Conservation (phyloP, 2,888 invertebrate species). For the Teleiodes luculella region DNA sequence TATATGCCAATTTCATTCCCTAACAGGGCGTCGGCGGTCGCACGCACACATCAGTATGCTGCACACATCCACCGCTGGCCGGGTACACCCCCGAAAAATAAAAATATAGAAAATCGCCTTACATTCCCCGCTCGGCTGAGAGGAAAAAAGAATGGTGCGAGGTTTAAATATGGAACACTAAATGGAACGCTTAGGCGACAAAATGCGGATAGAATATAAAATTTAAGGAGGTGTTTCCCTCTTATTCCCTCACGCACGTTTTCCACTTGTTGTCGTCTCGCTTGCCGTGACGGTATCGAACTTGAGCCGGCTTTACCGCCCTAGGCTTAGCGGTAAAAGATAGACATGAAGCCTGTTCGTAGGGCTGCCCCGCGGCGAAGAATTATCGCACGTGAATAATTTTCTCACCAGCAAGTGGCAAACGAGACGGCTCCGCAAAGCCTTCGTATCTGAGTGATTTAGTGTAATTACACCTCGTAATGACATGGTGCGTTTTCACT, state of each 20-base stretch:
- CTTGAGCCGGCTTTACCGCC: constrained; percentile 68
- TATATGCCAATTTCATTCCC: constrained; percentile 79
- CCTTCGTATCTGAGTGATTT: constrained; percentile 47
- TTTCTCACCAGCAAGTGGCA: constrained; percentile 39
- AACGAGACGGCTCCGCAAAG: constrained; percentile 39
- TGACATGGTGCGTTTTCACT: constrained; percentile 36
- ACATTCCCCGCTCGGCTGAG: constrained; percentile 62
- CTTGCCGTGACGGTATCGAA: constrained; percentile 57
- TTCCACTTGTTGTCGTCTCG: constrained; percentile 46
- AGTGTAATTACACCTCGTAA: constrained; percentile 46
- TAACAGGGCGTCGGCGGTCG: constrained; percentile 71
- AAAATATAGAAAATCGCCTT: constrained; percentile 62
- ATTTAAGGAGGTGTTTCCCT: constrained; percentile 63
- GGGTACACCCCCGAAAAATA: constrained; percentile 53
- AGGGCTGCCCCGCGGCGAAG: constrained; percentile 59
- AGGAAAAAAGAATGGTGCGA: constrained; percentile 69
- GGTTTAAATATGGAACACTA: constrained; percentile 78
- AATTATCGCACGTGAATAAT: constrained; percentile 57
- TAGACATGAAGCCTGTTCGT: constrained; percentile 60
- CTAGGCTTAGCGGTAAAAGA: constrained; percentile 77
- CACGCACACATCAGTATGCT: constrained; percentile 76
- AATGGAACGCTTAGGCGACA: constrained; percentile 79
- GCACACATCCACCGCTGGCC: constrained; percentile 57
- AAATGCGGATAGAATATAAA: constrained; percentile 79
- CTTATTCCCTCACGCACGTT: constrained; percentile 45